Base-by-base conservation (phyloP, 2,888 invertebrate species). In the Scaptomyza flava region DNA sequence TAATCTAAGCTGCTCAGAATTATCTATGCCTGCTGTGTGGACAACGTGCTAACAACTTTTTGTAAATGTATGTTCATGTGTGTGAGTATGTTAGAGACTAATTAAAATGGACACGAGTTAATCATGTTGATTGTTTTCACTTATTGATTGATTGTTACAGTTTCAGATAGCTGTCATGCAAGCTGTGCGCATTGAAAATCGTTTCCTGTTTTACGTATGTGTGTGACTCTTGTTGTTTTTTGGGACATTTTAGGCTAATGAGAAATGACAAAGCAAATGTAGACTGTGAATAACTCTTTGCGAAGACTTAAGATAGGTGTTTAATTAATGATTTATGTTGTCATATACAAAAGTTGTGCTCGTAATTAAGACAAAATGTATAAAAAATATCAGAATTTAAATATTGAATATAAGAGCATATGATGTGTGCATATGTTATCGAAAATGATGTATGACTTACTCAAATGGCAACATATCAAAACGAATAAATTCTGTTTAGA, bases 51-150 rank as follows among this genome's bases (percentile, higher is more conserved):
- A 87, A 87, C 76, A 70, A 81, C 56, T 61, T 81, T 79, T 85
- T 76, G 30, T 38, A 12, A 20, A 31, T n/a, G 34, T 36, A n/a
- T n/a, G 41, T 48, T 20, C 45, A 31, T 43, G 14, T 43, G 23
- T 17, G 41, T 27, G 50, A 33, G 20, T 51, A n/a, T 33, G 42
- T 43, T 14, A 33, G 54, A 38, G 53, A 38, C 68, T 89, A 90
- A 90, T 90, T 89, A 89, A 89, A 86, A 85, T 76, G 72, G 81
- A 84, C 79, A 82, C 73, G 74, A 81, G 81, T 78, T 87, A 84
- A 90, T 90, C 90, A 89, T 75, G 77, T 80, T 87, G 86, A 90
- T 89, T 89, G 86, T 79, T 79, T 76, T 60, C 82, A 72, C 70
- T 79, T 81, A 87, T 85, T 77, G 84, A 81, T 83, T 88, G 83